Percentiles rank a stretch among this genome's conserved stretches.
Evolutionary conservation across 1,140 invertebrate species (phyloP).

Genomic region (Lineus longissimus): DNA sequence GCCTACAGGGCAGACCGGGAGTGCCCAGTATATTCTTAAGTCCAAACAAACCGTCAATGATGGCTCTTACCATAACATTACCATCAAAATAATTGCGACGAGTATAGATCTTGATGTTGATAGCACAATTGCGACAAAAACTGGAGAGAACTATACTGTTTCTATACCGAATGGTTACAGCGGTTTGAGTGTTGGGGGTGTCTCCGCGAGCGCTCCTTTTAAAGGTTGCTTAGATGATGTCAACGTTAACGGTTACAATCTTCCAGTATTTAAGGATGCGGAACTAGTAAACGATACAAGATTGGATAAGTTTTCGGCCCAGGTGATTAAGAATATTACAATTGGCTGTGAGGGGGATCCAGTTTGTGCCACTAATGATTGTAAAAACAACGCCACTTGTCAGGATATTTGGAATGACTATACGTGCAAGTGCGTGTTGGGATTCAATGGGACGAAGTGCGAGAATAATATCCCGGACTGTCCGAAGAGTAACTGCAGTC

Average conservation of each 20-base stretch:
- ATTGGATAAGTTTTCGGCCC: constrained; percentile 30
- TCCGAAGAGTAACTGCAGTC: constrained; percentile 76
- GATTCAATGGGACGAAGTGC: constrained; percentile 83
- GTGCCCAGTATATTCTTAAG: background rate
- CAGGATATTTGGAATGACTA: constrained; percentile 46
- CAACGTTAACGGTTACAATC: constrained; percentile 73
- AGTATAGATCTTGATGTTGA: background rate
- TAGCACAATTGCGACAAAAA: background rate
- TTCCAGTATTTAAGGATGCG: constrained; percentile 76
- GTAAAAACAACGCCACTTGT: constrained; percentile 52
- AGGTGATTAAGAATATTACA: constrained; percentile 13
- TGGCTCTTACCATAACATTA: background rate
- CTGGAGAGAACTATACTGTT: background rate
- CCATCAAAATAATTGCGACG: background rate
- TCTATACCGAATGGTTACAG: no score
- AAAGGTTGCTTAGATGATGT: constrained; percentile 90
- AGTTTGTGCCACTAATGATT: constrained; percentile 55
- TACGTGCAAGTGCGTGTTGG: constrained; percentile 55
- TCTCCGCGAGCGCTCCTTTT: constrained; percentile 41
- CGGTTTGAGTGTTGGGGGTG: background rate
- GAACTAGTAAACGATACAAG: constrained; percentile 44
- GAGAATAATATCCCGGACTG: constrained; percentile 80
- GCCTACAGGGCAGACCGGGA: no score
- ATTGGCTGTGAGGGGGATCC: constrained; percentile 16
- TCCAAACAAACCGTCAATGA: background rate